Evolutionary conservation across 2,113 vertebrate species (phyloP).

Genomic region (Gallinago jamesoni): DNA sequence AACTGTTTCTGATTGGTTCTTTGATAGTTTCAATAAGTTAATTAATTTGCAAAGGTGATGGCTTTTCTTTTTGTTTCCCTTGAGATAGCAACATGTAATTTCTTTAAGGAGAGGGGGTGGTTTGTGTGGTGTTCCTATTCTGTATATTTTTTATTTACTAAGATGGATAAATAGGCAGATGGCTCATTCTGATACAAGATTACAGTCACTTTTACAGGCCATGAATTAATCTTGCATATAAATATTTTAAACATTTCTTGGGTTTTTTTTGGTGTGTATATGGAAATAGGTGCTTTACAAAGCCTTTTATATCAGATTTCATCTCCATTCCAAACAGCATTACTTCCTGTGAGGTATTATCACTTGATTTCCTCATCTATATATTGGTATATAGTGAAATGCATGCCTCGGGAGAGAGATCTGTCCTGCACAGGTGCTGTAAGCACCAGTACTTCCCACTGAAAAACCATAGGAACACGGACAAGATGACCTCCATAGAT

Average conservation of each 20-base stretch:
- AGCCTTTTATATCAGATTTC: neutral
- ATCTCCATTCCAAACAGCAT: neutral
- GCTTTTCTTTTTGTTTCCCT: neutral
- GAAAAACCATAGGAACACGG: neutral
- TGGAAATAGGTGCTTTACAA: neutral
- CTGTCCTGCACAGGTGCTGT: neutral
- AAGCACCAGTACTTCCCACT: neutral
- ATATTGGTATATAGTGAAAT: neutral
- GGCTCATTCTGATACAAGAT: neutral
- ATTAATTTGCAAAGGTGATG: neutral
- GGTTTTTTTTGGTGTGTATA: neutral
- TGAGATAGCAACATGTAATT: neutral
- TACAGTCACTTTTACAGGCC: neutral
- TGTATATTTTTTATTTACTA: neutral
- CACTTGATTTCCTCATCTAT: neutral
- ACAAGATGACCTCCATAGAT: neutral
- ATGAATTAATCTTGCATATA: neutral
- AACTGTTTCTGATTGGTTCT: neutral
- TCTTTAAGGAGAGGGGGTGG: neutral
- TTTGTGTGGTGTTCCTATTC: neutral
- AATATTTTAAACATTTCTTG: neutral
- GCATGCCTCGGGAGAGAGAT: neutral
- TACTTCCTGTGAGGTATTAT: neutral
- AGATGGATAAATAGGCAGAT: neutral
- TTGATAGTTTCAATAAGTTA: neutral